Base-by-base conservation (phyloP, 53 echinoderm and acorn worm genomes). In the Actinopyga echinites region DNA sequence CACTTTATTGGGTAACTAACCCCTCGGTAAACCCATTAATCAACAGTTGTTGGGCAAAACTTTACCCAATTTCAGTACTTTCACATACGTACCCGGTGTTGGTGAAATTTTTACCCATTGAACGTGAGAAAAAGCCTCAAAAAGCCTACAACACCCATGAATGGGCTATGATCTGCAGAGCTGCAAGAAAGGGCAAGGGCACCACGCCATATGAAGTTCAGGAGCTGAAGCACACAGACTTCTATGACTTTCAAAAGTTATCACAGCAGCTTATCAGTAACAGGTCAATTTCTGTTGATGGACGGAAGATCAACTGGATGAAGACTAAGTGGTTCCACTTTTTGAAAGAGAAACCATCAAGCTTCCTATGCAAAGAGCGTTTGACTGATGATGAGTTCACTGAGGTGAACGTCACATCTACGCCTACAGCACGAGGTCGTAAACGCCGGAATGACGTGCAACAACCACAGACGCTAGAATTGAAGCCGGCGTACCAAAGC, bases 181-280 rank as follows among this genome's bases (percentile, higher is more conserved):
- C n/a, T n/a, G n/a, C n/a, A n/a, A n/a, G n/a, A n/a, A n/a, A n/a
- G n/a, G n/a, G n/a, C n/a, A n/a, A n/a, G n/a, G n/a, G n/a, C n/a
- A n/a, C n/a, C n/a, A n/a, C n/a, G n/a, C n/a, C n/a, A n/a, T n/a
- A n/a, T n/a, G n/a, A n/a, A n/a, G n/a, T n/a, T n/a, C n/a, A n/a
- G n/a, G 57, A 57, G 57, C 9, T 57, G 21, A 57, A 57, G 9
- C 57, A 57, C 57, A 57, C 5, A 9, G 21, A 57, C 57, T 57
- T 57, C 57, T 57, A 57, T 24, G 57, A 57, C 57, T 57, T 57
- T 57, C 57, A 57, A 57, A 21, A 57, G 57, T 57, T 57, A 57
- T 24, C 57, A 4, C 5, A 57, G 57, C 57, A 57, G 57, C 57
- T 57, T 24, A 57, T 57, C 57, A 57, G 57, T 57, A 57, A 57